phyloP scores from a whole-genome alignment of 2,888 invertebrate genomes.

The Apamea epomidion region DNA sequence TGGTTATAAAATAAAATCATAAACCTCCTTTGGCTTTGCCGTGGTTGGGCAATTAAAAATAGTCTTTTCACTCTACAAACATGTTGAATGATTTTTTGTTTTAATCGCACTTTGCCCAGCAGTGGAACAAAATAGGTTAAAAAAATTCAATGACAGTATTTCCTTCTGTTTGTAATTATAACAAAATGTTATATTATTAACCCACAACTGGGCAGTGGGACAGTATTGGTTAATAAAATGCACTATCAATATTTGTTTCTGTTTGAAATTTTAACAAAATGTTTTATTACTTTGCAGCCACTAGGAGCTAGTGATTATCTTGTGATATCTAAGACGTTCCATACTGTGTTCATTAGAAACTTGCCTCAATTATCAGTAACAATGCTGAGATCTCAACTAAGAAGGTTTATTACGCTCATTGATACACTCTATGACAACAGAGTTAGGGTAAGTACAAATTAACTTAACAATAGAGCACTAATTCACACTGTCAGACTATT shows the following conservation, averaged over 20 bases:
- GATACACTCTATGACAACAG: slow-evolving; percentile 99
- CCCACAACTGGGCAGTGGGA: too few relatives aligned
- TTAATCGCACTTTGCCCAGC: background rate
- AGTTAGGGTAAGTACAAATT: slow-evolving; percentile 91
- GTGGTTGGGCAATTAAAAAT: background rate
- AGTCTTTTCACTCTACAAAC: too few relatives aligned
- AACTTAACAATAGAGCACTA: slow-evolving; percentile 40
- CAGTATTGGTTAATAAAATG: background rate
- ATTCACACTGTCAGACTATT: slow-evolving; percentile 3
- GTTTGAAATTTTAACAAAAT: background rate
- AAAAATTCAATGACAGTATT: too few relatives aligned
- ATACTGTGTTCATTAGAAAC: slow-evolving; percentile 97
- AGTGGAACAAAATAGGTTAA: background rate
- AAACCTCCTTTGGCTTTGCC: background rate
- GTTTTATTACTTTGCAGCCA: slow-evolving; percentile 90
- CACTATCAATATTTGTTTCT: background rate
- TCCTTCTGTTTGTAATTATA: too few relatives aligned
- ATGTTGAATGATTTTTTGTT: background rate
- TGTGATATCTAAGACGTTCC: slow-evolving; percentile 97
- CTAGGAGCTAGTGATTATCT: slow-evolving; percentile 98
- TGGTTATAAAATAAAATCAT: background rate
- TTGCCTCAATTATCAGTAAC: slow-evolving; percentile 95
- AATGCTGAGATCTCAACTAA: slow-evolving; percentile 95
- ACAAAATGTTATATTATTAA: slow-evolving; percentile 2
- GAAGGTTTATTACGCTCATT: slow-evolving; percentile 98